Evolutionary conservation across 2,797 vertebrate genomes (phyloP).

Genomic region (Melanotaenia nigrans): DNA sequence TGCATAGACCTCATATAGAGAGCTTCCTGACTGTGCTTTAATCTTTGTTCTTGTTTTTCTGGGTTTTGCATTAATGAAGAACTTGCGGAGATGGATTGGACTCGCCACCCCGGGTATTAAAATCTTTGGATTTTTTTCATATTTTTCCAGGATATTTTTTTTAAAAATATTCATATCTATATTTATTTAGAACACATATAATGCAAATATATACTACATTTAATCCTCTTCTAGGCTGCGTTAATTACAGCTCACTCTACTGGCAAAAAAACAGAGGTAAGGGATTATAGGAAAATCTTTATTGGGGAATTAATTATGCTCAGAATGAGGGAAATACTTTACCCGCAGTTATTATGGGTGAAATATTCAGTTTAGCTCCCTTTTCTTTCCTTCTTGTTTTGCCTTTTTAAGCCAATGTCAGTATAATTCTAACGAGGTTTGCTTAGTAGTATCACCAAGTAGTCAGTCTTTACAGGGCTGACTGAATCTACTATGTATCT

Average conservation of each 20-base stretch:
- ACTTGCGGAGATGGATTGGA: background rate
- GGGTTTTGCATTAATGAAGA: constrained; percentile 2
- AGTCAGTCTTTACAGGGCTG: constrained; percentile 39
- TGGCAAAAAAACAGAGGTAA: constrained; percentile 28
- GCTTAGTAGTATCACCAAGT: background rate
- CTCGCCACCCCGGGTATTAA: background rate
- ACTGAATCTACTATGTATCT: constrained; percentile 25
- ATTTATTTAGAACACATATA: constrained; percentile 23
- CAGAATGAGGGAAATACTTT: constrained; percentile 14
- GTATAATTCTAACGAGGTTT: constrained; percentile 16
- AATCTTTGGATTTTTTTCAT: background rate
- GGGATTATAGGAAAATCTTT: constrained; percentile 48
- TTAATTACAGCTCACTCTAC: constrained; percentile 49
- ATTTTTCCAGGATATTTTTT: background rate
- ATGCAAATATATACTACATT: constrained; percentile 58
- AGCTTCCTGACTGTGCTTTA: background rate
- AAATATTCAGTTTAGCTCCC: constrained; percentile 4
- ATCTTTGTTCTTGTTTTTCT: background rate
- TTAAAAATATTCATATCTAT: too few relatives aligned
- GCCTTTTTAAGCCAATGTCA: background rate
- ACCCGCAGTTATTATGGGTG: constrained; percentile 8
- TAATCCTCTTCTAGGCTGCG: constrained; percentile 34
- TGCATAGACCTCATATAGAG: background rate
- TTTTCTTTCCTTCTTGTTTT: background rate
- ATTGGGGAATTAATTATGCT: constrained; percentile 43